Percentiles rank a stretch among this genome's conserved stretches.
phyloP scores from a whole-genome alignment of 2,113 vertebrate genomes.

The Cavia aperea region DNA sequence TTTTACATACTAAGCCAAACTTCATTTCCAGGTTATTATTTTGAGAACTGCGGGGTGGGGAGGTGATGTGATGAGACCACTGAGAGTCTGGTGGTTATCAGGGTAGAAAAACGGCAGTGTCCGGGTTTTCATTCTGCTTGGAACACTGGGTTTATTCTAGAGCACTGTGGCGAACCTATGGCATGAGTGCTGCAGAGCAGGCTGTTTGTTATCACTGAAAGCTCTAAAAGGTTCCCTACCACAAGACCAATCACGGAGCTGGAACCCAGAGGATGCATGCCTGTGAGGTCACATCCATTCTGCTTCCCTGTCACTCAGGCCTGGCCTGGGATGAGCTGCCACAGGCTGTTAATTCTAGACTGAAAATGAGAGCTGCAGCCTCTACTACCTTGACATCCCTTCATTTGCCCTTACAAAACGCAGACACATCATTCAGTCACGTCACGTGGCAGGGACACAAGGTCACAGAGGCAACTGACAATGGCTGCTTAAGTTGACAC shows the following conservation, averaged over 20 bases:
- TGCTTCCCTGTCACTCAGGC: neutral
- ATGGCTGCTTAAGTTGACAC: neutral
- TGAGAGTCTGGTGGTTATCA: neutral
- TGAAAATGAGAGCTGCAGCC: neutral
- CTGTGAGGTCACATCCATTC: neutral
- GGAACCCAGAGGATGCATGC: neutral
- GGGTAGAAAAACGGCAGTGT: neutral
- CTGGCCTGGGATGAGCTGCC: neutral
- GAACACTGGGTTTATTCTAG: neutral
- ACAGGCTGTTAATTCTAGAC: neutral
- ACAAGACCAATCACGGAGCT: neutral
- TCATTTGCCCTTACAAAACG: neutral
- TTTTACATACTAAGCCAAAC: neutral
- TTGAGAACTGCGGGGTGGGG: neutral
- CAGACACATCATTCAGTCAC: neutral
- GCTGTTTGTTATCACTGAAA: neutral
- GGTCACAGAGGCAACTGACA: neutral
- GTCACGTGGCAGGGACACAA: neutral
- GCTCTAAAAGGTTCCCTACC: neutral
- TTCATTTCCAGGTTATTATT: constrained; percentile 34
- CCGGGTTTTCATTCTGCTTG: neutral
- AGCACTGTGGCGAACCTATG: neutral
- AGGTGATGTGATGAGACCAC: neutral
- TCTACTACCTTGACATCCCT: neutral
- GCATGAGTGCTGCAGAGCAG: neutral